phyloP scores from a whole-genome alignment of 1,140 invertebrate genomes.

The Polypedilum pembai region DNA sequence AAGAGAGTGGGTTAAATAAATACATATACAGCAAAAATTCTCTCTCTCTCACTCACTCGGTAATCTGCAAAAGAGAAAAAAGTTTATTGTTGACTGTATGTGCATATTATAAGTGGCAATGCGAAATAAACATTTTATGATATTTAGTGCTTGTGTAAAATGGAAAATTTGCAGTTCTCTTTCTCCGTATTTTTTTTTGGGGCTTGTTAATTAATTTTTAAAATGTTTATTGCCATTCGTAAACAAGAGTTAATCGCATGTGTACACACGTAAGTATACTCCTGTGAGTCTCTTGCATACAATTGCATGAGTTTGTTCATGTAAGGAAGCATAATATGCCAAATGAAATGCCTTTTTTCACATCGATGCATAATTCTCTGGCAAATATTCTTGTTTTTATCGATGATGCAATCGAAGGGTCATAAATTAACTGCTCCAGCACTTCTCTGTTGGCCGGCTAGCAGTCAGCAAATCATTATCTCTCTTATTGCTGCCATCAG shows the following conservation, averaged over 20 bases:
- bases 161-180: background rate
- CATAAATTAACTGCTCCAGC: constrained; percentile 6
- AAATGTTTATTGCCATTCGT: constrained; percentile 18
- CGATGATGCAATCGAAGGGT: constrained; percentile 13
- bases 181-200: background rate
- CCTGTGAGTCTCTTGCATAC: background rate
- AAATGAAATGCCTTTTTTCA: constrained; percentile 7
- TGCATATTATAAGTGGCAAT: constrained; percentile 12
- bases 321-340: background rate
- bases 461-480: constrained; percentile 2
- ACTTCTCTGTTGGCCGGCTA: background rate
- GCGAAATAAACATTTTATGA: constrained; percentile 13
- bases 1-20: background rate
- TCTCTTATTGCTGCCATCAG: constrained; percentile 10
- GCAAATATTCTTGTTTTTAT: background rate
- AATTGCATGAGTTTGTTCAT: background rate
- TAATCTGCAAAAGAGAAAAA: constrained; percentile 1
- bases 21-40: no score
- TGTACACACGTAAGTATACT: constrained; percentile 12
- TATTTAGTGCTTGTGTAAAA: constrained; percentile 18
- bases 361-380: background rate
- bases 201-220: constrained; percentile 19
- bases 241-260: constrained; percentile 12
- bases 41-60: background rate
- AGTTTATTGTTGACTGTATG: background rate